These are phyloP conservation scores for Papilio polytes DNA, from an alignment of 1,140 invertebrate genomes.

Conservation along the genomic window DNA sequence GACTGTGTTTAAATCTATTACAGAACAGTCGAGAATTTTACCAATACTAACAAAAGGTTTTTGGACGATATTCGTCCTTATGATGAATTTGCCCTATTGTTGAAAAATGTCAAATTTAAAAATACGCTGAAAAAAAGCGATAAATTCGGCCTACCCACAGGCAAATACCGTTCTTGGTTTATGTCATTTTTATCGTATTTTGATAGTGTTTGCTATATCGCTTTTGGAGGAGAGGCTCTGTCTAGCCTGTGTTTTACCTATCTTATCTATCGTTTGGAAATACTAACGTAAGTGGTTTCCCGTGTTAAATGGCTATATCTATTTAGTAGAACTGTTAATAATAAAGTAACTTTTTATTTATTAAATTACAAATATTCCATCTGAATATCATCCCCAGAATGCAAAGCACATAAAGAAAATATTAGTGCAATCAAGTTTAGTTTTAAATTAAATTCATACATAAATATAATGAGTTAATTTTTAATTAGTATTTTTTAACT, in stretches of 20 bases:
- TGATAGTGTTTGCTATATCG: slow-evolving; percentile 2
- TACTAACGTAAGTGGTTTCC: not conserved
- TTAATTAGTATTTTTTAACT: not conserved
- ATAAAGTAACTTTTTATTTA: not conserved
- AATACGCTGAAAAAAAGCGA: not conserved
- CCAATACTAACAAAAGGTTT: too few relatives aligned
- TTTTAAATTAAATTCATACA: not conserved
- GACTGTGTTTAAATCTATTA: slow-evolving; percentile 1
- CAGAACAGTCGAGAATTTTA: not conserved
- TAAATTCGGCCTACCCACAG: not conserved
- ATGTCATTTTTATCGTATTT: not conserved
- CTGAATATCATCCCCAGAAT: too few relatives aligned
- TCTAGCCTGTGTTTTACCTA: not conserved
- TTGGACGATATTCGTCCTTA: not conserved
- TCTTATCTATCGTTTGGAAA: slow-evolving; percentile 10
- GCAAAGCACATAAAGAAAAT: too few relatives aligned
- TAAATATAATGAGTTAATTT: not conserved
- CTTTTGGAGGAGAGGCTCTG: not conserved
- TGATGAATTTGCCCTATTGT: not conserved
- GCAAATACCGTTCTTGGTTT: not conserved
- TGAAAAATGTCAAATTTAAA: not conserved
- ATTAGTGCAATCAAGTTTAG: too few relatives aligned
- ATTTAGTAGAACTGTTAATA: not conserved
- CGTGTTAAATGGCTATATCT: not conserved
- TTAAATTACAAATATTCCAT: not conserved